Conservation (phyloP, 2,113 vertebrate species). For the Rhodinocichla rosea region DNA sequence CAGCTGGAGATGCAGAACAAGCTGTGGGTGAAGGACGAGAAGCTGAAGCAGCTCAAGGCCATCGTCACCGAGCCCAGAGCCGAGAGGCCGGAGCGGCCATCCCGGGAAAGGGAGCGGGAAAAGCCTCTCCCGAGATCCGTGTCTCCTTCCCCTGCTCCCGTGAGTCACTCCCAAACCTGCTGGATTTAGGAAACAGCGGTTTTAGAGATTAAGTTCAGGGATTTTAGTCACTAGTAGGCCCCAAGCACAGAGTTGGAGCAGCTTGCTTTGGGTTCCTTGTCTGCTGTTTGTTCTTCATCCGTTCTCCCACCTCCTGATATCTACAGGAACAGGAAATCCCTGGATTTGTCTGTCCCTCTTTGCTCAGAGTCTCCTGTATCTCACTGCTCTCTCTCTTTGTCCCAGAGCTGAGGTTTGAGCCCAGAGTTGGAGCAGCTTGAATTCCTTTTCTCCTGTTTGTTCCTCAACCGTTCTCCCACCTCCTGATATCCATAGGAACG, state of each 20-base stretch:
- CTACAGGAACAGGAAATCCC: neutral
- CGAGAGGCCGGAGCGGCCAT: slow-evolving; percentile 79
- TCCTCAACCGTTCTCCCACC: too few species aligned
- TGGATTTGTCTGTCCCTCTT: neutral
- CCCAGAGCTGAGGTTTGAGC: slow-evolving; percentile 31
- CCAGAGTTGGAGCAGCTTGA: too few species aligned
- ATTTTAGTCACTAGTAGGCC: neutral
- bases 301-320: too few species aligned
- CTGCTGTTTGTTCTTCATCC: neutral
- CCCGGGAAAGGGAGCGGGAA: slow-evolving; percentile 80
- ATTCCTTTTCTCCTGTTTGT: too few species aligned
- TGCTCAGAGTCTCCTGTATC: neutral
- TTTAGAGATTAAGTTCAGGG: neutral
- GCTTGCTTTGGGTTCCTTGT: neutral
- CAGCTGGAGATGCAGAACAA: slow-evolving; percentile 98
- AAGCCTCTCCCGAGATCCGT: slow-evolving; percentile 75
- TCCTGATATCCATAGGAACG: too few species aligned
- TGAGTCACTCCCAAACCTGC: slow-evolving; percentile 60
- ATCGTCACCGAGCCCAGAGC: slow-evolving; percentile 87
- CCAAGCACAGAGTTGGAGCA: neutral
- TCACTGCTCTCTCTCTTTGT: slow-evolving; percentile 36
- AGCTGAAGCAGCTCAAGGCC: slow-evolving; percentile 96
- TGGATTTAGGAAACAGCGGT: rapidly evolving
- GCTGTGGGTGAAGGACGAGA: slow-evolving; percentile 98
- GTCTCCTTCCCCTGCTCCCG: slow-evolving; percentile 81